phyloP scores from a whole-genome alignment of 2,797 vertebrate species.

The Siniperca undulata region DNA sequence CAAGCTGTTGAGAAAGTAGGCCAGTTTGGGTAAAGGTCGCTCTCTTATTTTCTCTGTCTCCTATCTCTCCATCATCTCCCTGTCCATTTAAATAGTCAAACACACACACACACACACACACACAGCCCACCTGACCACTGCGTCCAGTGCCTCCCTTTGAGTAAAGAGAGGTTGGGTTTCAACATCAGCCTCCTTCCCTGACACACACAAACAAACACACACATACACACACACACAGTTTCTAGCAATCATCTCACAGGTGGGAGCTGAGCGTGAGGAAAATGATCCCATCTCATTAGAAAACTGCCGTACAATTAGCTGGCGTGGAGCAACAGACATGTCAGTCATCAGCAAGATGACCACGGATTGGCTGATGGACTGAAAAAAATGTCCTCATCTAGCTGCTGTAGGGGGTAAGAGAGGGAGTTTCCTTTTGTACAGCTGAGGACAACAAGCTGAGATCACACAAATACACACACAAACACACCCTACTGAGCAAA shows the following conservation, averaged over 20 bases:
- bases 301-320: neutral
- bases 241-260: neutral
- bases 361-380: constrained; percentile 14
- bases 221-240: neutral
- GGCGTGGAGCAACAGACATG: neutral
- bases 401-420: neutral
- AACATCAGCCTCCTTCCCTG: neutral
- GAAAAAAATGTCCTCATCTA: neutral
- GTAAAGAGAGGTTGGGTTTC: constrained; percentile 9
- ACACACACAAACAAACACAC: neutral
- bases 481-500: constrained; percentile 10
- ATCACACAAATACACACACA: constrained; percentile 4
- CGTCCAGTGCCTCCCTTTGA: neutral
- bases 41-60: neutral
- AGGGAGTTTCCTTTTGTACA: constrained; percentile 30
- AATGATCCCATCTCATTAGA: neutral
- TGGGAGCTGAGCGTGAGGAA: neutral
- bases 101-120: constrained; percentile 10
- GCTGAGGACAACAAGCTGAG: constrained; percentile 31
- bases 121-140: constrained; percentile 12
- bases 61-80: neutral
- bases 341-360: constrained; percentile 1
- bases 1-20: constrained; percentile 58
- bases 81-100: constrained; percentile 17
- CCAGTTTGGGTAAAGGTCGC: constrained; percentile 58